Evolutionary conservation across 2,797 vertebrate species (phyloP).

Genomic region (Tokudaia muenninki): DNA sequence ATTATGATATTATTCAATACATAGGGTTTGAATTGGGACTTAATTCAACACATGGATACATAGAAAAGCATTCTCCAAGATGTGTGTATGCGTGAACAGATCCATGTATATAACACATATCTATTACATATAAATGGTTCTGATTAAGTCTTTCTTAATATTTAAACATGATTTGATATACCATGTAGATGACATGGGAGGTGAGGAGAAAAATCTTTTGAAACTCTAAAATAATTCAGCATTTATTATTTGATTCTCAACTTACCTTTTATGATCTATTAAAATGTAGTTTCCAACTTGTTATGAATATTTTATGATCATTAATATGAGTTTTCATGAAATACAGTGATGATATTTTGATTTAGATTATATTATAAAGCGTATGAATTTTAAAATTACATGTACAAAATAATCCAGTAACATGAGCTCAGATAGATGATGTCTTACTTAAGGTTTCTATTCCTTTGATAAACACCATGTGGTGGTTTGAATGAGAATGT

Average conservation of each 20-base stretch:
- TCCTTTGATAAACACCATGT: neutral
- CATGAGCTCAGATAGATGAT: neutral
- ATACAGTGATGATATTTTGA: neutral
- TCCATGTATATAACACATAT: neutral
- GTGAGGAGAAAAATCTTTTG: conserved; percentile 53
- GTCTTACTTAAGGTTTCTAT: neutral
- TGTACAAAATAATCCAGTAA: neutral
- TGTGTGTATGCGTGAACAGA: neutral
- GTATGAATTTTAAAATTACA: neutral
- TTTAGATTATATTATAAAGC: neutral
- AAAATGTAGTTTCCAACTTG: conserved; percentile 53
- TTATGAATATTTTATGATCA: conserved; percentile 29
- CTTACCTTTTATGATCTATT: neutral
- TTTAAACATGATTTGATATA: neutral
- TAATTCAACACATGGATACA: neutral
- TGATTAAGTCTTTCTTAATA: conserved; percentile 12
- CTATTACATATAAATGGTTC: neutral
- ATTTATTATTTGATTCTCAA: neutral
- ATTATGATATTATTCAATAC: conserved; percentile 9
- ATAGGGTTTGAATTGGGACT: conserved; percentile 6
- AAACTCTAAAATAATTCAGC: neutral
- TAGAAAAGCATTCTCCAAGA: neutral
- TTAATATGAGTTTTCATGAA: neutral
- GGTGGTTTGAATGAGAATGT: neutral
- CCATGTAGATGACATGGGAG: neutral